A percentile compares a stretch with the other conserved stretches of the same genome.
Conservation (phyloP, 2,888 invertebrate genomes). For the Drosophila colorata region DNA sequence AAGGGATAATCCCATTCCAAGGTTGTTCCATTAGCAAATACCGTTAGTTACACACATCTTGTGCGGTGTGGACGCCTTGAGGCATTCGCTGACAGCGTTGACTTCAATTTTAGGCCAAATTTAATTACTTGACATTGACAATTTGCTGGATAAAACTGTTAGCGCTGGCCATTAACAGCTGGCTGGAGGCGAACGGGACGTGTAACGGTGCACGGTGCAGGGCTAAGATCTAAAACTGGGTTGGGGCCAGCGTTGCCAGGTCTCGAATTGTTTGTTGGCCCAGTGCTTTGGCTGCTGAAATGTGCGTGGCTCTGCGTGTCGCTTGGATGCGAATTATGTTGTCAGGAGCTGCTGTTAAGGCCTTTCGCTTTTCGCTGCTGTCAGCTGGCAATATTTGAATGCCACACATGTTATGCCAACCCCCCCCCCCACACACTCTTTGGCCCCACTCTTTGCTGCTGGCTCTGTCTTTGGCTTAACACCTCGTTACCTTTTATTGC, state of each 20-base stretch:
- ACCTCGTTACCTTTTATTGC: conserved; percentile 39
- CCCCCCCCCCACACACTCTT: neutral
- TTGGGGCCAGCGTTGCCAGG: too few species aligned
- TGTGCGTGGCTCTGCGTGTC: neutral
- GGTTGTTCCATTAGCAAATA: conserved; percentile 11
- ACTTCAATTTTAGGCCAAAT: conserved; percentile 32
- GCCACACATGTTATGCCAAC: conserved; percentile 4
- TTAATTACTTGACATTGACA: conserved; percentile 36
- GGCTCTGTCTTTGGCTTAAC: conserved; percentile 17
- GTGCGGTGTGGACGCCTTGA: neutral
- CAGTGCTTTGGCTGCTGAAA: neutral
- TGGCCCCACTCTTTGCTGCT: neutral
- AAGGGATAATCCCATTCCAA: neutral
- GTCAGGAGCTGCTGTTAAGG: conserved; percentile 18
- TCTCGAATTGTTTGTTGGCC: neutral
- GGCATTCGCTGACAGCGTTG: neutral
- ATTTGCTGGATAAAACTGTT: conserved; percentile 34
- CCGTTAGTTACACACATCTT: conserved; percentile 12
- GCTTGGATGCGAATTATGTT: conserved; percentile 19
- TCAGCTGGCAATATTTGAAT: conserved; percentile 18
- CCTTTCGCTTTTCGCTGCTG: neutral
- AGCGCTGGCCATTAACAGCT: conserved; percentile 39
- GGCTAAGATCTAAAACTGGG: too few species aligned
- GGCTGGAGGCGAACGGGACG: conserved; percentile 4
- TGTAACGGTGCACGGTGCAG: too few species aligned